phyloP scores from a whole-genome alignment of 2,888 invertebrate species.

The Cosmopolites sordidus region DNA sequence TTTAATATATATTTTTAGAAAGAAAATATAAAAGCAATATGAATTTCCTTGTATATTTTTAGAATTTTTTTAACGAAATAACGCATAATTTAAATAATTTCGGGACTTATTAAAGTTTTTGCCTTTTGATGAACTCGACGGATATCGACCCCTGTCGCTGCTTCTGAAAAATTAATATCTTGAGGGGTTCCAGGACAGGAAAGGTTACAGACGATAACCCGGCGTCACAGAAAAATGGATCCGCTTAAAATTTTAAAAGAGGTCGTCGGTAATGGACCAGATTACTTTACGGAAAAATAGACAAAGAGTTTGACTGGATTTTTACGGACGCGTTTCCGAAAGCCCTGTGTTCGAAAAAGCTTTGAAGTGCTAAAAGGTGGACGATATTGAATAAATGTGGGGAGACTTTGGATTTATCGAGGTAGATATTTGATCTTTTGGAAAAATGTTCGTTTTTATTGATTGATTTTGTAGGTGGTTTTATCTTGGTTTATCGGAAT shows the following conservation, averaged over 20 bases:
- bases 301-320: conserved; percentile 11
- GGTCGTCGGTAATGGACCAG: conserved; percentile 4
- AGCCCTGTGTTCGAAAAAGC: not conserved
- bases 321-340: conserved; percentile 11
- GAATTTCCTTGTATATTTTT: no score
- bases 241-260: conserved; percentile 20
- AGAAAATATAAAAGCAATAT: no score
- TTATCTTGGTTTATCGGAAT: not conserved
- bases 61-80: no score
- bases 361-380: conserved; percentile 1
- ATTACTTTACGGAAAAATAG: conserved; percentile 14
- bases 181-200: not conserved
- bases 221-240: conserved; percentile 22
- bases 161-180: not conserved
- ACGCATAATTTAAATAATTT: no score
- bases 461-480: not conserved
- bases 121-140: no score
- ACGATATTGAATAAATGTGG: conserved; percentile 3
- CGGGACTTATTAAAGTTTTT: no score
- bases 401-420: conserved; percentile 1
- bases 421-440: not conserved
- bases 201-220: conserved; percentile 12
- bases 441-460: not conserved
- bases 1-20: no score
- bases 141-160: no score